Conservation (phyloP, 2,888 invertebrate species). For the Caenorhabditis drosophilae region DNA sequence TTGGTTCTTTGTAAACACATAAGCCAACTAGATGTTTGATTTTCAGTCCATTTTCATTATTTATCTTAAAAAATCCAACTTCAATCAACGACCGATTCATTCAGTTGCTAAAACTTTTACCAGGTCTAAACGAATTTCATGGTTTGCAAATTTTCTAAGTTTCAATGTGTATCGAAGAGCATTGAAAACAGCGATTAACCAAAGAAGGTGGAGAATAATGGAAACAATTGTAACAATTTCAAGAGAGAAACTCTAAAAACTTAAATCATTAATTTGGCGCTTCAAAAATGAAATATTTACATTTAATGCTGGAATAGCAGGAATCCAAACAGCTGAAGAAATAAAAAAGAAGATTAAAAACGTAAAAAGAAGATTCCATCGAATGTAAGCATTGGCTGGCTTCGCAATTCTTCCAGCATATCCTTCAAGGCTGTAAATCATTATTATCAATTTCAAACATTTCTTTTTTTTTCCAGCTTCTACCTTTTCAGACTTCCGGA, state of each 20-base stretch:
- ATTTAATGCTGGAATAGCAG: slow-evolving; percentile 50
- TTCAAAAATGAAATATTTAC: slow-evolving; percentile 13
- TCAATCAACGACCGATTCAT: not conserved
- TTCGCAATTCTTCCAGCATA: slow-evolving; percentile 59
- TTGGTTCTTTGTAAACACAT: slow-evolving; percentile 58
- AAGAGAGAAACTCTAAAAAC: slow-evolving; percentile 49
- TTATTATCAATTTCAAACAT: no score
- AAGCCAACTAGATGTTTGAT: slow-evolving; percentile 55
- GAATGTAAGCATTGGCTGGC: slow-evolving; percentile 56
- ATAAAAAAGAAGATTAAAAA: slow-evolving; percentile 59
- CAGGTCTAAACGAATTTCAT: slow-evolving; percentile 47
- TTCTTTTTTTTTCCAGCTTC: not conserved
- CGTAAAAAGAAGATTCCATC: slow-evolving; percentile 65
- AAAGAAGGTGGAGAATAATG: slow-evolving; percentile 51
- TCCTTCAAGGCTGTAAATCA: slow-evolving; percentile 32
- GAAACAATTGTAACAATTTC: slow-evolving; percentile 58
- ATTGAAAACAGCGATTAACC: slow-evolving; percentile 59
- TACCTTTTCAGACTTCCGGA: slow-evolving; percentile 41
- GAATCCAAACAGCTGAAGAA: slow-evolving; percentile 60
- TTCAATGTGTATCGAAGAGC: slow-evolving; percentile 51
- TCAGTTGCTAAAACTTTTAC: slow-evolving; percentile 31
- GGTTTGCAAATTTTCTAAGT: slow-evolving; percentile 46
- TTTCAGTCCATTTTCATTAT: slow-evolving; percentile 37
- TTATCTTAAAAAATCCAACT: slow-evolving; percentile 26
- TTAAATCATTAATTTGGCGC: not conserved